phyloP scores from a whole-genome alignment of 2,888 invertebrate species.

The Strigamia maritima region DNA sequence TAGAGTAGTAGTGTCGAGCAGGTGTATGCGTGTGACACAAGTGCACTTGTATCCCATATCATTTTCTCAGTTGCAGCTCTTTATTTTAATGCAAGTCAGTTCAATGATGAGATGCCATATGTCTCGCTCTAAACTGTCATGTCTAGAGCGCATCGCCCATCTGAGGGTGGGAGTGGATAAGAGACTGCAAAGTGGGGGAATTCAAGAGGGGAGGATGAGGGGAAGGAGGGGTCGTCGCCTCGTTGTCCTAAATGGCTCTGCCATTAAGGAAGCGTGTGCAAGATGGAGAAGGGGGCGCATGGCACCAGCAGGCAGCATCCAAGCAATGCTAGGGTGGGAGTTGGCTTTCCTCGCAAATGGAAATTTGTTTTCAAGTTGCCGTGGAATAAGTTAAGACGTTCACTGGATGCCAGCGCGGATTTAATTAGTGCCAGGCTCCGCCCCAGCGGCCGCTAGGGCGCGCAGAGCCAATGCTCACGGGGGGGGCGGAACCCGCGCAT shows the following conservation, averaged over 20 bases:
- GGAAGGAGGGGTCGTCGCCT: not conserved
- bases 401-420: slow-evolving; percentile 11
- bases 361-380: too few species aligned
- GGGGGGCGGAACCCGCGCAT: not conserved
- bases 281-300: not conserved
- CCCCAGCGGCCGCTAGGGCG: slow-evolving; percentile 5
- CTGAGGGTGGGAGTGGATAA: not conserved
- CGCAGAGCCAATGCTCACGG: not conserved
- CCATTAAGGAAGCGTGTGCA: not conserved
- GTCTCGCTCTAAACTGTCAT: too few species aligned
- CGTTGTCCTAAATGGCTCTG: not conserved
- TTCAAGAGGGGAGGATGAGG: not conserved
- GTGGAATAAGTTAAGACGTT: slow-evolving; percentile 33
- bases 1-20: too few species aligned
- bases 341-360: too few species aligned
- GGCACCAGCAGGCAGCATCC: not conserved
- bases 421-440: slow-evolving; percentile 21
- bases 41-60: too few species aligned
- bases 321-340: too few species aligned
- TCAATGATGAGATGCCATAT: too few species aligned
- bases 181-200: not conserved
- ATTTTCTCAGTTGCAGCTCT: too few species aligned
- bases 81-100: too few species aligned
- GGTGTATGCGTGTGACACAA: too few species aligned
- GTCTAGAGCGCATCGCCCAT: too few species aligned